Conservation (phyloP, 2,797 vertebrate genomes). For the Emydoidea blandingii region DNA sequence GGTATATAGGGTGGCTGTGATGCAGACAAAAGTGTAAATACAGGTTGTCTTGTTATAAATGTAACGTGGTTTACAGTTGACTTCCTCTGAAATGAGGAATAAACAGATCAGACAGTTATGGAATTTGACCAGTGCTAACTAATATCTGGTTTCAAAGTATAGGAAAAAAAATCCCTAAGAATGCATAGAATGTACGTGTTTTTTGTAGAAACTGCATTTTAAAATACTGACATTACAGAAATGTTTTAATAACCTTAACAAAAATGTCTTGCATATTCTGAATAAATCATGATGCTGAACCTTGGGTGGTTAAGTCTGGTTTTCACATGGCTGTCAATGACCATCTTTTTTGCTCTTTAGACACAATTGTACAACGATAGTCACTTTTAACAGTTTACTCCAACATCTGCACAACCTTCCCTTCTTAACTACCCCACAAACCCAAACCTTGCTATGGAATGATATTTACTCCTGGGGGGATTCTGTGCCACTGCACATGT, state of each 20-base stretch:
- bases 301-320: neutral
- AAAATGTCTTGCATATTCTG: neutral
- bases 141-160: neutral
- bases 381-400: neutral
- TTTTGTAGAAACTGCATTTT: neutral
- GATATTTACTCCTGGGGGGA: neutral
- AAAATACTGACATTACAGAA: neutral
- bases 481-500: too few relatives aligned
- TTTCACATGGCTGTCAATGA: neutral
- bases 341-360: neutral
- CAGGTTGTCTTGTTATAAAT: neutral
- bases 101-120: neutral
- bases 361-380: neutral
- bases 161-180: neutral
- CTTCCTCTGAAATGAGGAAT: neutral
- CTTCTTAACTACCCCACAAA: neutral
- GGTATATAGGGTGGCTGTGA: neutral
- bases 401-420: neutral
- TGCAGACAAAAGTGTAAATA: neutral
- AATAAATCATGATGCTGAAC: constrained; percentile 39
- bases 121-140: neutral
- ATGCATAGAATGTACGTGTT: neutral
- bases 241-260: neutral
- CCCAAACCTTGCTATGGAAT: neutral
- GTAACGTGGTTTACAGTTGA: neutral